Evolutionary conservation across 2,113 vertebrate genomes (phyloP).

Genomic region (Phoenicopterus ruber): DNA sequence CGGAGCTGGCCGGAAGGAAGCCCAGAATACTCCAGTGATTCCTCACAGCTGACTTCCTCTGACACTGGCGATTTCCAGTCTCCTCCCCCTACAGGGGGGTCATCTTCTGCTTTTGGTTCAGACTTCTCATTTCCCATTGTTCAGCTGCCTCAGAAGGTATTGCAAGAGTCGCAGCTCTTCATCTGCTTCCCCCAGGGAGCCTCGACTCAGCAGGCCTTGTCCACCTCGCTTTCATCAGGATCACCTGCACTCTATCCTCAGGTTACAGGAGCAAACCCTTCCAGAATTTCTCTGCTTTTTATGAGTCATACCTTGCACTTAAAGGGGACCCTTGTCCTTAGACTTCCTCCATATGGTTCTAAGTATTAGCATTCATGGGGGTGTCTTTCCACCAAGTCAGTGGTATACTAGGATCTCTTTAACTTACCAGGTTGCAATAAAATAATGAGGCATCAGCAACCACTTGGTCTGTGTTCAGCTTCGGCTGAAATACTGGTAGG

Average conservation of each 20-base stretch:
- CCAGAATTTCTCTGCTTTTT: conserved; percentile 48
- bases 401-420: neutral
- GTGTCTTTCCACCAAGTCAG: neutral
- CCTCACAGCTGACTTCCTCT: conserved; percentile 88
- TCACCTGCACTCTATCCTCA: conserved; percentile 76
- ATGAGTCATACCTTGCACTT: conserved; percentile 8
- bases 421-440: neutral
- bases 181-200: conserved; percentile 80
- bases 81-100: conserved; percentile 76
- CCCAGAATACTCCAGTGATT: conserved; percentile 93
- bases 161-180: conserved; percentile 79
- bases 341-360: neutral
- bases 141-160: conserved; percentile 76
- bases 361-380: neutral
- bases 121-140: conserved; percentile 77
- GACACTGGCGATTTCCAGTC: conserved; percentile 90
- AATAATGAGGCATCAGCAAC: neutral
- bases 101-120: conserved; percentile 70
- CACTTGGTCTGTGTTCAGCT: neutral
- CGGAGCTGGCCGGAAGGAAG: conserved; percentile 83
- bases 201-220: conserved; percentile 76
- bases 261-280: conserved; percentile 77
- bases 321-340: neutral
- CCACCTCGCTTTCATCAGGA: conserved; percentile 76
- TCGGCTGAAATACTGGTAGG: neutral